Base-by-base conservation (phyloP, 2,797 vertebrate genomes). In the Ctenopoma multispine region DNA sequence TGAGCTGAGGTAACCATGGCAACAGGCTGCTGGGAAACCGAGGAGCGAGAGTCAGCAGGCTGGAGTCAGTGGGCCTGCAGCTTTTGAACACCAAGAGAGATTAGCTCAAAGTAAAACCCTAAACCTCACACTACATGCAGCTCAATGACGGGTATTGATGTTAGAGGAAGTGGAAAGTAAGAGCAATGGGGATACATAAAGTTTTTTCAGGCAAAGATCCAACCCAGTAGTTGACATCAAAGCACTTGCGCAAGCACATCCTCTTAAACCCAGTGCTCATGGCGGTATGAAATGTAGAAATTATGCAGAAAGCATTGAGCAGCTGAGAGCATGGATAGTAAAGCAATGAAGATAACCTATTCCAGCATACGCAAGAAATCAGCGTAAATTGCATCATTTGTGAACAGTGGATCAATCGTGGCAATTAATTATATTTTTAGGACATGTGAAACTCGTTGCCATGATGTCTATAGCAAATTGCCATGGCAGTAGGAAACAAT, bases 1-100 rank as follows among this genome's bases (percentile, higher is more conserved):
- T 69, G 90, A 91, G 88, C 87, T 64, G 81, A 72, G 72, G 94
- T 95, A 92, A 93, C 94, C 94, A 95, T 94, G 90, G 92, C 85
- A 95, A 95, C 94, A 93, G 85, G 86, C 87, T 90, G 88, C 89
- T 64, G 83, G 85, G 82, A 93, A 86, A 87, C 75, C 77, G 83
- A 63, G 59, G 69, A 88, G 86, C 58, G 74, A 84, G 84, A 86
- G 89, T 87, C 84, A 85, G 78, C 82, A 81, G 81, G 79, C 82
- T 84, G 64, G 80, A 90, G 85, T 87, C 80, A 81, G 86, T 87
- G 85, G 91, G 90, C 88, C 90, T 79, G 88, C 86, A 92, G 90
- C 85, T 86, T 87, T 89, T 90, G 80, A 89, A 91, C 89, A 92
- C 86, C 81, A 81, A 69, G 67, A 90, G 89, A 90, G 90, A 93